Percentiles rank a stretch among this genome's conserved stretches.
Conservation (phyloP, 2,113 vertebrate genomes). For the Mionectes macconnelli region DNA sequence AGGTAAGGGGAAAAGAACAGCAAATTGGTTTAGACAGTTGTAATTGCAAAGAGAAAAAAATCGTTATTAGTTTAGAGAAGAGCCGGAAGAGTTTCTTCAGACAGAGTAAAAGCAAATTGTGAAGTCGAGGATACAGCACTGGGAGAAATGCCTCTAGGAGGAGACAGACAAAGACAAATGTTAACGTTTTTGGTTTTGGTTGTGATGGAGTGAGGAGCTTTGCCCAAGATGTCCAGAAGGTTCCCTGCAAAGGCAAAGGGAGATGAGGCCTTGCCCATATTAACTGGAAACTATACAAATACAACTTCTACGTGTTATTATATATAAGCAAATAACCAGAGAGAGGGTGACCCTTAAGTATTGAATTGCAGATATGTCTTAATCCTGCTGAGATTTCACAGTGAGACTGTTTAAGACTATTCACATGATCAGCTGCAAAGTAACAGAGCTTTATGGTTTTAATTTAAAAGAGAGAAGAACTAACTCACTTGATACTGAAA, state of each 20-base stretch:
- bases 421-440: neutral
- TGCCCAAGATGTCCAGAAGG: fast-evolving
- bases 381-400: neutral
- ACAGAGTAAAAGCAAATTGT: neutral
- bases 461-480: slow-evolving; percentile 73
- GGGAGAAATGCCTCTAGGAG: neutral
- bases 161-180: neutral
- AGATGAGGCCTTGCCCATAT: fast-evolving
- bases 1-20: neutral
- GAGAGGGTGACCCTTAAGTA: neutral
- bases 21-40: neutral
- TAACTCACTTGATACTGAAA: slow-evolving; percentile 78
- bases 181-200: neutral
- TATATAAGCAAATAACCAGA: neutral
- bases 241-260: neutral
- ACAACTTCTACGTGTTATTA: neutral
- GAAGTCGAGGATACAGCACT: neutral
- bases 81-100: neutral
- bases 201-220: neutral
- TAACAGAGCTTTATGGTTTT: neutral
- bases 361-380: neutral
- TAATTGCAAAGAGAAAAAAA: neutral
- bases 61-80: neutral
- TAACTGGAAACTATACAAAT: neutral
- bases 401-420: neutral